phyloP scores from a whole-genome alignment of 2,797 vertebrate species.

The Sebastes steindachneri region DNA sequence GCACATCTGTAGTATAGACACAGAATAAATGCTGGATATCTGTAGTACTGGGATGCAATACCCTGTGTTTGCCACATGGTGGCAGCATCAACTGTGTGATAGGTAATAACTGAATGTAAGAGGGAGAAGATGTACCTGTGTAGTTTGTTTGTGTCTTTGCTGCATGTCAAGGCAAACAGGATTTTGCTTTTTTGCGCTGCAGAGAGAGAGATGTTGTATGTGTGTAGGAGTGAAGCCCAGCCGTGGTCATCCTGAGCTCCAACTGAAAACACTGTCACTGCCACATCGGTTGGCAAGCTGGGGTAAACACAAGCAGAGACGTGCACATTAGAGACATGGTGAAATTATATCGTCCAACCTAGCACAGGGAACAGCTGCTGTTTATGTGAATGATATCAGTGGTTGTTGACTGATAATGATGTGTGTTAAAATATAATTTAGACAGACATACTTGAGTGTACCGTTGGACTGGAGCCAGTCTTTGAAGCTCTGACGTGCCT shows the following conservation, averaged over 20 bases:
- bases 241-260: conserved; percentile 80
- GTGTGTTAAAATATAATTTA: conserved; percentile 21
- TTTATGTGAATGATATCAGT: conserved; percentile 2
- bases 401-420: not conserved
- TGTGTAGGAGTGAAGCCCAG: conserved; percentile 81
- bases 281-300: conserved; percentile 84
- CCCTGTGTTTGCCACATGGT: conserved; percentile 37
- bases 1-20: not conserved
- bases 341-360: not conserved
- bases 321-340: conserved; percentile 1
- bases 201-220: conserved; percentile 77
- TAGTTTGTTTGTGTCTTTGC: conserved; percentile 78
- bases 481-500: conserved; percentile 74
- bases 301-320: conserved; percentile 31
- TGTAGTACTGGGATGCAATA: not conserved
- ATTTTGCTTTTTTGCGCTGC: conserved; percentile 82
- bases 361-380: not conserved
- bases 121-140: conserved; percentile 59
- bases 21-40: not conserved
- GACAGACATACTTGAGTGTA: conserved; percentile 74
- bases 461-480: conserved; percentile 78
- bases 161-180: conserved; percentile 78
- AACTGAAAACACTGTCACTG: conserved; percentile 78
- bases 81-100: conserved; percentile 31
- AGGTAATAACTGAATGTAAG: not conserved